Percentiles rank a stretch among this genome's conserved stretches.
Evolutionary conservation across 2,888 invertebrate species (phyloP).

Genomic region (Scaptomyza reducta): DNA sequence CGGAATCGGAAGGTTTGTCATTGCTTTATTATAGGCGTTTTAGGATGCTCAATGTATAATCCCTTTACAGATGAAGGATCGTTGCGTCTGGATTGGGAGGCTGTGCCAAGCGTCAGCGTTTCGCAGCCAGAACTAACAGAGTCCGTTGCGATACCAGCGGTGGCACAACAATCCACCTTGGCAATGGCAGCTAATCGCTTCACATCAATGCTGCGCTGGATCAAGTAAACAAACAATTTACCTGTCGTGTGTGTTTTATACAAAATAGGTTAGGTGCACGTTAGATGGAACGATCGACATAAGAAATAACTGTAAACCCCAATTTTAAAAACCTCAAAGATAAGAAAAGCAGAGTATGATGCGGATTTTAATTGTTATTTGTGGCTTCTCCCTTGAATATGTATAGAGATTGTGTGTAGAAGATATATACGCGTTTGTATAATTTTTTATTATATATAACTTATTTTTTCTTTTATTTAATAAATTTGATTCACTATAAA

Average conservation of each 20-base stretch:
- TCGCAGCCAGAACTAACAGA: conserved; percentile 73
- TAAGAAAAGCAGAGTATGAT: background rate
- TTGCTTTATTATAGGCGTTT: background rate
- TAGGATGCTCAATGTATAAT: background rate
- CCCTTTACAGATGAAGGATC: conserved; percentile 85
- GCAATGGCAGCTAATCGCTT: conserved; percentile 93
- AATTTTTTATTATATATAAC: conserved; percentile 65
- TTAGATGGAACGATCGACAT: background rate
- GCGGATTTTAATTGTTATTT: no score
- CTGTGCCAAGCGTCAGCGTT: conserved; percentile 85
- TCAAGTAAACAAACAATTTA: conserved; percentile 64
- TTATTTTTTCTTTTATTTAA: conserved; percentile 71
- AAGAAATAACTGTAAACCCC: conserved; percentile 1
- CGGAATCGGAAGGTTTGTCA: conserved; percentile 87
- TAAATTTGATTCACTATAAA: conserved; percentile 74
- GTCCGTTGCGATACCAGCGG: conserved; percentile 70
- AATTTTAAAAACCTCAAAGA: background rate
- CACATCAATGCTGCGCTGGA: conserved; percentile 90
- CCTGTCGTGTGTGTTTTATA: conserved; percentile 49
- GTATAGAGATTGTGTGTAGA: conserved; percentile 9
- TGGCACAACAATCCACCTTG: conserved; percentile 85
- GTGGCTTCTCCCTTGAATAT: conserved; percentile 7
- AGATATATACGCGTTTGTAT: conserved; percentile 15
- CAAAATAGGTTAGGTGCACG: conserved; percentile 58
- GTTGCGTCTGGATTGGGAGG: conserved; percentile 92